Conservation (phyloP, 2,797 vertebrate genomes). For the Gadopsis bispinosus region DNA sequence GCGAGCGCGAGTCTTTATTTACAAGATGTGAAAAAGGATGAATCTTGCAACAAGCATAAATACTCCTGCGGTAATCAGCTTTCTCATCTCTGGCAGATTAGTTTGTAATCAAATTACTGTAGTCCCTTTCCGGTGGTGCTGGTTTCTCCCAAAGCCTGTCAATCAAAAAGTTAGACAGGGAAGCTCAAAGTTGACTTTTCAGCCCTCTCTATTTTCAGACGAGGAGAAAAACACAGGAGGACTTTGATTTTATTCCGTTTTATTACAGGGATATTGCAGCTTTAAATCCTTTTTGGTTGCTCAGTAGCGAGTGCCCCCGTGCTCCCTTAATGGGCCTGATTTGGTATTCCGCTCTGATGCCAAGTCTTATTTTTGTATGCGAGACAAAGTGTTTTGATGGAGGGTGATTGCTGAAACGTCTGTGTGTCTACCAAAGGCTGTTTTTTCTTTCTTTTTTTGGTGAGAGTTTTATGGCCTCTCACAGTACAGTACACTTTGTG, state of each 20-base stretch:
- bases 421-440: conserved; percentile 93
- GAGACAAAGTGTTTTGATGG: conserved; percentile 99
- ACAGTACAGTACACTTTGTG: conserved; percentile 97
- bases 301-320: conserved; percentile 95
- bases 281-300: conserved; percentile 95
- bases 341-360: conserved; percentile 95
- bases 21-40: conserved; percentile 10
- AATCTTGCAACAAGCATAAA: conserved; percentile 15
- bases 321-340: conserved; percentile 97
- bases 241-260: conserved; percentile 86
- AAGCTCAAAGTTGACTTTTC: conserved; percentile 75
- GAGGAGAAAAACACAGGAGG: conserved; percentile 53
- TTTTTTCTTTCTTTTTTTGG: conserved; percentile 74
- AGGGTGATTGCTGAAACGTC: conserved; percentile 93
- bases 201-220: conserved; percentile 76
- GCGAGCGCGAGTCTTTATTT: neutral
- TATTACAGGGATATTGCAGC: conserved; percentile 87
- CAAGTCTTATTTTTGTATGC: conserved; percentile 99
- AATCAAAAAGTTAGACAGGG: conserved; percentile 52
- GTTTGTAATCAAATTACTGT: conserved; percentile 39
- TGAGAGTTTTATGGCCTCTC: conserved; percentile 91
- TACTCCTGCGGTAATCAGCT: conserved; percentile 34
- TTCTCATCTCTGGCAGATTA: conserved; percentile 43
- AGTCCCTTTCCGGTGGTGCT: conserved; percentile 3
- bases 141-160: conserved; percentile 43